Evolutionary conservation across 2,888 invertebrate genomes (phyloP).

Genomic region (Cremastobaeus sp.): DNA sequence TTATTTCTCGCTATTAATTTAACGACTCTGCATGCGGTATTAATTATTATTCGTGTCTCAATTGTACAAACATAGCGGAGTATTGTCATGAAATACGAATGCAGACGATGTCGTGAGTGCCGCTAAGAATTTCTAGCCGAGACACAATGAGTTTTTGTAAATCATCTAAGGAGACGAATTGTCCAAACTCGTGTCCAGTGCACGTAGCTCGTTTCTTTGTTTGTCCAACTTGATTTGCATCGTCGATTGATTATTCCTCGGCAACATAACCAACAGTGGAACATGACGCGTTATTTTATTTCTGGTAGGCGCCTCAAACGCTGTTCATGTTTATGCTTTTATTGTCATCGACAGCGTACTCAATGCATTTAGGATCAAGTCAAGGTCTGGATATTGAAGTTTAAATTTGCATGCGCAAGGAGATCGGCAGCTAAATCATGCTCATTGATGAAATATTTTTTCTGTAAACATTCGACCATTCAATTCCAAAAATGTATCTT

Average conservation of each 20-base stretch:
- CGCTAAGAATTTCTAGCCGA: conserved; percentile 45
- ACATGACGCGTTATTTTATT: conserved; percentile 35
- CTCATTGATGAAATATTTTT: conserved; percentile 27
- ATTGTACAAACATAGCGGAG: conserved; percentile 11
- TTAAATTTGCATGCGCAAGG: conserved; percentile 44
- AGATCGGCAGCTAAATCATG: conserved; percentile 23
- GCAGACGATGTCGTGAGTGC: conserved; percentile 43
- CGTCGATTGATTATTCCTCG: conserved; percentile 54
- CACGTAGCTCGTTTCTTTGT: conserved; percentile 38
- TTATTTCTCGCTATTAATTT: background rate
- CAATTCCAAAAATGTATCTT: too few species aligned
- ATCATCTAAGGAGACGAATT: conserved; percentile 37
- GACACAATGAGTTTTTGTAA: conserved; percentile 46
- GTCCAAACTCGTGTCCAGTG: conserved; percentile 24
- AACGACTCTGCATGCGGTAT: conserved; percentile 14
- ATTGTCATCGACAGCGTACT: conserved; percentile 51
- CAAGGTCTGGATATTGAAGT: conserved; percentile 38
- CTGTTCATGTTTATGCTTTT: conserved; percentile 52
- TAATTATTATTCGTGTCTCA: conserved; percentile 40
- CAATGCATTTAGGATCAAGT: conserved; percentile 50
- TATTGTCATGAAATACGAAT: conserved; percentile 45
- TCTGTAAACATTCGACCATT: conserved; percentile 1
- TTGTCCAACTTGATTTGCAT: conserved; percentile 44
- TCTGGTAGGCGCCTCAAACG: conserved; percentile 39
- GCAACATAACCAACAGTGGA: conserved; percentile 46